Base-by-base conservation (phyloP, 2,797 vertebrate genomes). In the Tenualosa ilisha region DNA sequence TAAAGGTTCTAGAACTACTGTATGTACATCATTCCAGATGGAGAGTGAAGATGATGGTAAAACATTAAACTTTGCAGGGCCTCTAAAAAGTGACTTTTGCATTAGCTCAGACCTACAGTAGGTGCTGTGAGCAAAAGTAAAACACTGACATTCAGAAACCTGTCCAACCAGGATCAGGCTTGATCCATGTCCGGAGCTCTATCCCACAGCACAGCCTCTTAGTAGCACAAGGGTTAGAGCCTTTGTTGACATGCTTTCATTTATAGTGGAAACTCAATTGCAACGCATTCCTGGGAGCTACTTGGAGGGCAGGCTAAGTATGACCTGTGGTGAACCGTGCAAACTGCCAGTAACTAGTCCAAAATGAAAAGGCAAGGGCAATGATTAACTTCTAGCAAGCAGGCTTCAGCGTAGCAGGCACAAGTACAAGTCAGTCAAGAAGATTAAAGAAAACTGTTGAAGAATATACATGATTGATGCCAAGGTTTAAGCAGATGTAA, bases 361-460 rank as follows among this genome's bases (percentile, higher is more conserved):
- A 37, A 6, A 79, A 22, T 85, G 54, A 68, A 49, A 56, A 56
- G 53, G 84, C 63, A 11, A 50, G 46, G 83, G 81, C 49, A 87
- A 89, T 89, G 49, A 89, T 88, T 87, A 87, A 88, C 86, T 6
- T 53, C 83, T 79, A 46, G 82, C 46, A 26, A 51, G 82, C 59
- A 83, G 83, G 9, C 50, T 61, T 26, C 26, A 43, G 81, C 51
- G 81, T 63, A 81, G 85, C 31, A 8, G 31, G 46, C 37, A 82
- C 22, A 85, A 20, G 37, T 51, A 65, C 54, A 83, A 13, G 20
- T 6, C 4, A 85, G 81, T 85, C 68, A 82, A 79, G 84, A 13
- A 81, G 51, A 68, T 84, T 22, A 83, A 82, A 61, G 65, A 24
- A 24, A 63, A 24, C n/a, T 9, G 61, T 63, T 46, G 82, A 81